Conservation (phyloP, 2,888 invertebrate genomes). For the Caenorhabditis panamensis region DNA sequence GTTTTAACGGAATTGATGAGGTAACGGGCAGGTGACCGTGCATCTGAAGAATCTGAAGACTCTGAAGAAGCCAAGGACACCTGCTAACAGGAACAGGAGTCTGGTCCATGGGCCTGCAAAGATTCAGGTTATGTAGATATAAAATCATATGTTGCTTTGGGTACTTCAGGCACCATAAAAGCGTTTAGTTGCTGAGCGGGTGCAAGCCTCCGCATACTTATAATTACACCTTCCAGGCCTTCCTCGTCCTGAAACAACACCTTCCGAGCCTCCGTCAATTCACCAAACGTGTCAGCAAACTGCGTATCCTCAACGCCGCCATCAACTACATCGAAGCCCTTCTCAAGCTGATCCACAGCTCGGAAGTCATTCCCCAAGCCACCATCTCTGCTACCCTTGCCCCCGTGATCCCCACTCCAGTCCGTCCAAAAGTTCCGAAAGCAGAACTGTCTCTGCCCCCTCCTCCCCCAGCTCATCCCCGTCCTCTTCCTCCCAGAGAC, state of each 20-base stretch:
- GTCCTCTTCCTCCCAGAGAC: conserved; percentile 6
- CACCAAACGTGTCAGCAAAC: conserved; percentile 79
- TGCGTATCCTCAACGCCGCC: conserved; percentile 75
- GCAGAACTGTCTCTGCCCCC: neutral
- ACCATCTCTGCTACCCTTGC: conserved; percentile 36
- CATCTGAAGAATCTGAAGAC: too few relatives aligned
- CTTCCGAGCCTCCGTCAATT: conserved; percentile 75
- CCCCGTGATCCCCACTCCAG: conserved; percentile 33
- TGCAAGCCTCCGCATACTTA: too few relatives aligned
- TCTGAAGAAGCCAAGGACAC: too few relatives aligned
- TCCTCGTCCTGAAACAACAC: conserved; percentile 73
- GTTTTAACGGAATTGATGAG: too few relatives aligned
- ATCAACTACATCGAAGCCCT: conserved; percentile 79
- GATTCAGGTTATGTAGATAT: too few relatives aligned
- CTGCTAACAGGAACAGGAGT: too few relatives aligned
- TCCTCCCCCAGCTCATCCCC: conserved; percentile 13
- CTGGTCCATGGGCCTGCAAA: too few relatives aligned
- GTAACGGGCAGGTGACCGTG: too few relatives aligned
- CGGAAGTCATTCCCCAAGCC: conserved; percentile 30
- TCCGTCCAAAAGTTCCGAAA: conserved; percentile 20
- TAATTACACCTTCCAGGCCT: conserved; percentile 76
- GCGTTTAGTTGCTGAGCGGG: too few relatives aligned
- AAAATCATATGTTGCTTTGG: too few relatives aligned
- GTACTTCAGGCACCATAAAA: too few relatives aligned
- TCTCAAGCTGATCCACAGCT: conserved; percentile 49